Base-by-base conservation (phyloP, 2,113 vertebrate species). In the Regulus satrapa region DNA sequence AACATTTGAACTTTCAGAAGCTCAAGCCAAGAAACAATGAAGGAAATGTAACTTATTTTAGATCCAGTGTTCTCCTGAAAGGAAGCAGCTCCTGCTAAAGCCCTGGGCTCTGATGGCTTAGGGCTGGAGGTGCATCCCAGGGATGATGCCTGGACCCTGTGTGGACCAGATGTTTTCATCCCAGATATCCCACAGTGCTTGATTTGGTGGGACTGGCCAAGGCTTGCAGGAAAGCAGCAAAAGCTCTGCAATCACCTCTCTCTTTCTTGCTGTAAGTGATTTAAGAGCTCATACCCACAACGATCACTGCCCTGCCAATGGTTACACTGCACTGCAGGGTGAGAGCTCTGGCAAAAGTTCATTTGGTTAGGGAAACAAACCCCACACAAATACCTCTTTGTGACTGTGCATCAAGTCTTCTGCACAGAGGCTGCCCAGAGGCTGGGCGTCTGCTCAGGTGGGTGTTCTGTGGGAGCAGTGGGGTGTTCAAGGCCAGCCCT, bases 391-490 rank as follows among this genome's bases (percentile, higher is more conserved):
- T 18, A 34, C 3, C 12, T 74, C 13, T 6, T 13, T 76, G 82
- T 51, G 34, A 21, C n/a, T 43, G 62, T 6, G 2, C 7, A 5
- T 31, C 2, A 1, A 16, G 41, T 25, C 8, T 69, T 29, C 41
- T 8, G 16, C 41, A 24, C 1, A 6, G 56, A 79, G 62, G 18
- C 63, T 28, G 16, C n/a, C 32, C 0, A 0, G 32, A 36, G 38
- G 24, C 24, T 1, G 2, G 11, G 16, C 20, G 10, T 8, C 8
- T 1, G 0, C 48, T 38, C 55, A 26, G 40, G 40, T 51, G 21
- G 26, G 15, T 1, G 4, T 26, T 45, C 0, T 4, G 38, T 43
- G 26, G 18, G 45, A 80, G 15, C 62, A 49, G 10, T 2, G 14
- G 32, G 11, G 3, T 34, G 28, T 12, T 73, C 25, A 54, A 58